Conservation (phyloP, 2,888 invertebrate genomes). For the Aplocera efformata region DNA sequence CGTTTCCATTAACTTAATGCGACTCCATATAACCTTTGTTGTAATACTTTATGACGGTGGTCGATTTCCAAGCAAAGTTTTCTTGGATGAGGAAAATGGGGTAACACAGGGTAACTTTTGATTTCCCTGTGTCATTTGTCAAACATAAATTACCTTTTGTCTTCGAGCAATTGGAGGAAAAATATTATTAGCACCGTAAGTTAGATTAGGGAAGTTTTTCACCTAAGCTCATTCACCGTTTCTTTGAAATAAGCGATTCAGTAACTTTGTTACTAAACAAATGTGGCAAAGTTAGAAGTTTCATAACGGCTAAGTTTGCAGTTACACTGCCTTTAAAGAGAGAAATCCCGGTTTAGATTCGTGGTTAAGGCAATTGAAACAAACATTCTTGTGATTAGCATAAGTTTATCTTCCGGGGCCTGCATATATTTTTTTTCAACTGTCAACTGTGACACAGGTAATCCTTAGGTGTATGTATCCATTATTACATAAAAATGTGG, state of each 20-base stretch:
- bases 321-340: too few species aligned
- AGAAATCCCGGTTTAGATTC: too few species aligned
- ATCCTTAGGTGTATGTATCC: too few species aligned
- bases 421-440: too few species aligned
- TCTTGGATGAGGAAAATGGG: slow-evolving; percentile 16
- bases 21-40: slow-evolving; percentile 71
- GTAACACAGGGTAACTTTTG: slow-evolving; percentile 43
- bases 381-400: too few species aligned
- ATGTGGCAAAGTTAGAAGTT: too few species aligned
- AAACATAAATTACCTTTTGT: slow-evolving; percentile 38
- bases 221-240: not conserved
- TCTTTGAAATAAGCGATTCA: too few species aligned
- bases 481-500: too few species aligned
- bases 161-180: slow-evolving; percentile 19
- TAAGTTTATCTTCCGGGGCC: too few species aligned
- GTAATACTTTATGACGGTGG: slow-evolving; percentile 62
- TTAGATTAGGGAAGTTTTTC: slow-evolving; percentile 1
- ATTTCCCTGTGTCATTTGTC: slow-evolving; percentile 47
- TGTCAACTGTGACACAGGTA: too few species aligned
- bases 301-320: too few species aligned
- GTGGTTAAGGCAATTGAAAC: too few species aligned
- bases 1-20: slow-evolving; percentile 69
- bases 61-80: slow-evolving; percentile 43
- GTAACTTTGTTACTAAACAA: not conserved
- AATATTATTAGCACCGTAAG: slow-evolving; percentile 13